Percentiles rank a stretch among this genome's conserved stretches.
Conservation (phyloP, 2,113 vertebrate genomes). For the Pedetes capensis region DNA sequence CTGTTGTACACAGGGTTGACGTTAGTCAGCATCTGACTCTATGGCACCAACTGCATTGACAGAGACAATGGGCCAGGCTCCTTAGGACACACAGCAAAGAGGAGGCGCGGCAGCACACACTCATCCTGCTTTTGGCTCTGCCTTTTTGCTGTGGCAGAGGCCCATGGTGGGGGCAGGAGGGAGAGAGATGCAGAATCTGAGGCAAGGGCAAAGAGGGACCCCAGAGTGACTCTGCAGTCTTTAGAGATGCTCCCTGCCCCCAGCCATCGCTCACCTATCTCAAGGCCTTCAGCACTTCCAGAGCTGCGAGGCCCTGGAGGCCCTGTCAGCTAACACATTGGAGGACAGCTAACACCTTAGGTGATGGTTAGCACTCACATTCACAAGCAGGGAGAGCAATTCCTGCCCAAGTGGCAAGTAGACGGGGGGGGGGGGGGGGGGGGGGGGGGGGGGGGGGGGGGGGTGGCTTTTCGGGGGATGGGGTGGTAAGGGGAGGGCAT, state of each 20-base stretch:
- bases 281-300: not conserved
- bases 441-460: not conserved
- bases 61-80: not conserved
- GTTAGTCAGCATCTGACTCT: too few relatives aligned
- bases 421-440: not conserved
- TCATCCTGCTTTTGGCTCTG: not conserved
- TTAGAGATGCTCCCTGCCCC: not conserved
- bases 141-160: not conserved
- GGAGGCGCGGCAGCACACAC: too few relatives aligned
- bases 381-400: not conserved
- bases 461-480: not conserved
- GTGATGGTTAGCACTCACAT: not conserved
- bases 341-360: not conserved
- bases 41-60: not conserved
- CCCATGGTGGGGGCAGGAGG: accelerated
- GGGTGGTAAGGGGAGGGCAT: accelerated
- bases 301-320: not conserved
- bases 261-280: not conserved
- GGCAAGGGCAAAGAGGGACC: not conserved
- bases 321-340: not conserved
- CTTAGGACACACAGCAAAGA: not conserved
- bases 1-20: too few relatives aligned
- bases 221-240: not conserved
- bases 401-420: not conserved
- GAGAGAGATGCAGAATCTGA: not conserved